Evolutionary conservation across 2,888 invertebrate genomes (phyloP).

Genomic region (Trichopoda pennipes): DNA sequence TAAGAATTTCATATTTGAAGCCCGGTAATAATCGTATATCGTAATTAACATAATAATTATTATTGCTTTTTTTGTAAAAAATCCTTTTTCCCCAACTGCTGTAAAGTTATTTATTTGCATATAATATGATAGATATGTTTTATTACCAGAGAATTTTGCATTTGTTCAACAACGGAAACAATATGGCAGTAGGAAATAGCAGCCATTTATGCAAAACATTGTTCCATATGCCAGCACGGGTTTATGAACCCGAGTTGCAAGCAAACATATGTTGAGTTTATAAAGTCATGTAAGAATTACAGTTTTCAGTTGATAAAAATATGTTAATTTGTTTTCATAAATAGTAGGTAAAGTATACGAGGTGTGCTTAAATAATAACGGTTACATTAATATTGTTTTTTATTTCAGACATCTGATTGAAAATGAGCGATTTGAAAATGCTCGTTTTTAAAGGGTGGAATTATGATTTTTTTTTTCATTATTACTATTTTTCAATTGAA

Average conservation of each 20-base stretch:
- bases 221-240: not conserved
- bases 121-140: not conserved
- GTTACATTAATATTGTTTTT: no score
- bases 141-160: not conserved
- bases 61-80: not conserved
- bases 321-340: not conserved
- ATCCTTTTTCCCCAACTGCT: not conserved
- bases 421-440: no score
- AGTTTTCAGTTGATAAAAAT: not conserved
- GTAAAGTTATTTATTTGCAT: not conserved
- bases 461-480: no score
- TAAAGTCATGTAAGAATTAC: not conserved
- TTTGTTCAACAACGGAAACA: not conserved
- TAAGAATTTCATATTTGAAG: no score
- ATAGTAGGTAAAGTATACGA: not conserved
- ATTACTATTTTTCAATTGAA: no score
- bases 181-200: conserved; percentile 30
- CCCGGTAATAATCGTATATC: no score
- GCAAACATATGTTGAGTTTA: not conserved
- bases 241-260: not conserved
- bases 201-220: conserved; percentile 11
- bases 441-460: no score
- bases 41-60: not conserved
- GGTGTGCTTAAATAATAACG: no score
- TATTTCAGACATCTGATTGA: no score